A percentile compares a stretch with the other conserved stretches of the same genome.
phyloP scores from a whole-genome alignment of 2,797 vertebrate species.

The Lepus oiostolus region DNA sequence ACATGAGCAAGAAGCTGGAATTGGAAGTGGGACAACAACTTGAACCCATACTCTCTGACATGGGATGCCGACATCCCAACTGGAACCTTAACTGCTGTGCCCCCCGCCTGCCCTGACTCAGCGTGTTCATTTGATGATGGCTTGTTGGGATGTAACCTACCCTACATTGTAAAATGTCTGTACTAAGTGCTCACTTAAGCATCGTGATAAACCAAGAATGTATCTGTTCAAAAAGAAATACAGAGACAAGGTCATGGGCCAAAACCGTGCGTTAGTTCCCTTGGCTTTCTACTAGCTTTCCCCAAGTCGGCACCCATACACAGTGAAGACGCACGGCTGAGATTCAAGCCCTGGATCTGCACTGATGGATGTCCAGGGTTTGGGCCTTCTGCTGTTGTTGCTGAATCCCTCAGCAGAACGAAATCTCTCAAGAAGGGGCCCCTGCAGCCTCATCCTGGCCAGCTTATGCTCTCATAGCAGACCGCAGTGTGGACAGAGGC shows the following conservation, averaged over 20 bases:
- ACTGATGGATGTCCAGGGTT: not conserved
- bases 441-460: not conserved
- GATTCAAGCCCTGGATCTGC: not conserved
- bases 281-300: not conserved
- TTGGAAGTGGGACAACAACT: no score
- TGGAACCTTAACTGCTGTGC: no score
- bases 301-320: not conserved
- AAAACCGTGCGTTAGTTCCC: not conserved
- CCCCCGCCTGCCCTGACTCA: no score
- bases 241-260: not conserved
- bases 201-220: not conserved
- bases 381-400: not conserved
- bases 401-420: not conserved
- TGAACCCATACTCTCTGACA: no score
- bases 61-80: no score
- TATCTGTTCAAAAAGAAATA: not conserved
- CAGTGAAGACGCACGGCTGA: not conserved
- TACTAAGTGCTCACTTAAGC: not conserved
- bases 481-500: accelerated
- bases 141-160: no score
- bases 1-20: no score
- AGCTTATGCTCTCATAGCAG: not conserved
- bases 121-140: no score
- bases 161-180: no score
- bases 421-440: accelerated